Conservation (phyloP, 2,113 vertebrate species). For the Aspiorhynchus laticeps region DNA sequence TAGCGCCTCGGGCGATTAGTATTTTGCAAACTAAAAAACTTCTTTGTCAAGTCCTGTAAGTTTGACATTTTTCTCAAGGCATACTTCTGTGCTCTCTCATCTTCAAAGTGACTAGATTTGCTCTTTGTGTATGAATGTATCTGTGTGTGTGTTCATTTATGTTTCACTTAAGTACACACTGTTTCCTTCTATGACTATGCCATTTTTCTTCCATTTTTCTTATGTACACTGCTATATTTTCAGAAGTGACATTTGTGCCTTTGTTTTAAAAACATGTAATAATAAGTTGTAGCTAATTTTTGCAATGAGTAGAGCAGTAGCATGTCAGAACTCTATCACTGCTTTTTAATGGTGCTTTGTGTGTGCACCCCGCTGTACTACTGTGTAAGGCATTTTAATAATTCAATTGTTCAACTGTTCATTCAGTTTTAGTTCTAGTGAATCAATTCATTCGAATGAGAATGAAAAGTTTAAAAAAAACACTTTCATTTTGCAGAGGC, state of each 20-base stretch:
- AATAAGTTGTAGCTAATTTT: background rate
- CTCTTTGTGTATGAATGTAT: background rate
- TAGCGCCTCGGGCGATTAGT: background rate
- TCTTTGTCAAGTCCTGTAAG: constrained; percentile 14
- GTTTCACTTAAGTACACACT: background rate
- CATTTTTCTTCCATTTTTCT: background rate
- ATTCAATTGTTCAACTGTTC: background rate
- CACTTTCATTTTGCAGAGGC: background rate
- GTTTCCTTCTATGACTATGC: background rate
- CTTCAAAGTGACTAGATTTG: constrained; percentile 20
- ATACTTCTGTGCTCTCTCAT: background rate
- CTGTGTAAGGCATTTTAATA: background rate
- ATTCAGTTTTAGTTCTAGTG: background rate
- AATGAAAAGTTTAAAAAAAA: background rate
- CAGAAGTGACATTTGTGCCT: background rate
- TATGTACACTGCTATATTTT: background rate
- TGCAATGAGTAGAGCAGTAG: background rate
- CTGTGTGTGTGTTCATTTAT: constrained; percentile 7
- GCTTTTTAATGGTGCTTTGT: background rate
- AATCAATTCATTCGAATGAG: background rate
- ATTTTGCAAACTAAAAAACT: constrained; percentile 26
- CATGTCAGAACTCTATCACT: background rate
- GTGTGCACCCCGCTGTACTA: background rate
- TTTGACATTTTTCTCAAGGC: constrained; percentile 27
- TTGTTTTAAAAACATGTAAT: background rate